These are phyloP conservation scores for Plusia festucae DNA, from an alignment of 2,888 invertebrate species.

Conservation along the genomic window DNA sequence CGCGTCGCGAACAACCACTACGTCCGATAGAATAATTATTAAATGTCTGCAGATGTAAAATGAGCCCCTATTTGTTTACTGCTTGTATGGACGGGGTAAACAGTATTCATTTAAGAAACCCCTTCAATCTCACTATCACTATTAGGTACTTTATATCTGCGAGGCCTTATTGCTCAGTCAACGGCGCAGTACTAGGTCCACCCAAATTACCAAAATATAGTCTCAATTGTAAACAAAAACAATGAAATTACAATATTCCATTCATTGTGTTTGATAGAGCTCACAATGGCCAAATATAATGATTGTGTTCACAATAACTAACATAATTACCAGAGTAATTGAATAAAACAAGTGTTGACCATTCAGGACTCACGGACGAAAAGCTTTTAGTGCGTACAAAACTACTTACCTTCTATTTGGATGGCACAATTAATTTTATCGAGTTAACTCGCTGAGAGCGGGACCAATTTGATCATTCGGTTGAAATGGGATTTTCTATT, in stretches of 20 bases:
- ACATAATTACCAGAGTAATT: constrained; percentile 69
- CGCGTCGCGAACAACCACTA: constrained; percentile 47
- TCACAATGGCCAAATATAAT: constrained; percentile 26
- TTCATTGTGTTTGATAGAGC: constrained; percentile 1
- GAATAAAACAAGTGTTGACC: constrained; percentile 68
- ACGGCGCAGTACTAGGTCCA: too few relatives aligned
- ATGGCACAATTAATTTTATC: constrained; percentile 77
- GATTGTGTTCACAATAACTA: constrained; percentile 45
- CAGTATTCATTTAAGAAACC: too few relatives aligned
- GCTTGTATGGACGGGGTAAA: too few relatives aligned
- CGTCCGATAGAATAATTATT: constrained; percentile 65
- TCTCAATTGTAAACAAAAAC: constrained; percentile 1
- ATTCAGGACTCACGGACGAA: constrained; percentile 65
- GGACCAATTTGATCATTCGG: constrained; percentile 72
- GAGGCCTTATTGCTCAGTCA: too few relatives aligned
- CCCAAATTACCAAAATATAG: neutral
- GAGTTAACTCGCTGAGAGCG: constrained; percentile 74
- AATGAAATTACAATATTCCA: neutral
- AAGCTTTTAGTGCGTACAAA: constrained; percentile 78
- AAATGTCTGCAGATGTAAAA: constrained; percentile 12
- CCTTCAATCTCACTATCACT: too few relatives aligned
- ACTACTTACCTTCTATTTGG: constrained; percentile 73
- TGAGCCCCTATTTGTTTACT: too few relatives aligned
- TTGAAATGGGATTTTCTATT: constrained; percentile 63
- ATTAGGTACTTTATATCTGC: too few relatives aligned